Evolutionary conservation across 2,888 invertebrate species (phyloP), one percentile per base, ranked within the genome.

Genomic region (Galeopsomyia nigrocyanea): DNA sequence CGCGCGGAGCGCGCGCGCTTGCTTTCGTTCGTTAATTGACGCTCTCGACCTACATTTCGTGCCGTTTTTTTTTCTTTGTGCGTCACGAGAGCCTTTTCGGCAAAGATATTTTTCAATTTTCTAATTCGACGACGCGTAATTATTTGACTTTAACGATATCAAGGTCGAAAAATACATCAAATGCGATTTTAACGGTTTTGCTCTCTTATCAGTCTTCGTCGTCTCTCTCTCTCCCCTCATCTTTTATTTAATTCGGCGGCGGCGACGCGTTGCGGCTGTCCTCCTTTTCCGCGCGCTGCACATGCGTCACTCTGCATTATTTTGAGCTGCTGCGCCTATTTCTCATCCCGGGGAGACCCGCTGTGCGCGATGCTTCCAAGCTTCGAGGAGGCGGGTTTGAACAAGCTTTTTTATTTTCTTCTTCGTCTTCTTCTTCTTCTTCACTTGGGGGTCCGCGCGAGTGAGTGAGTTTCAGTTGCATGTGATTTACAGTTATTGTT

Each of bases 161-260:
- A 39, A 39, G 39, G 39, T 39, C 39, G 39, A 39, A 39, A 9
- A 9, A 39, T 13, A 13, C 39, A 39, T 39, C n/a, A n/a, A 39
- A 39, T 39, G 39, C 13, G 7, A 19, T 22, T 56, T 68, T 56
- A 62, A 66, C 69, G 68, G 49, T 61, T 50, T 21, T 10, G 55
- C 21, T 10, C 22, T 21, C 55, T 19, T 56, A 56, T 68, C 73
- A 55, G 56, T 47, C 47, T 22, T 10, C 14, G 31, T 7, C 16
- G 0, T 13, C 46, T 39, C 13, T 39, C 39, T 39, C 39, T 13
- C 5, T 13, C 7, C 7, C 13, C 39, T 61, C 61, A 51, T 65
- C 61, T 69, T 73, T 69, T 69, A 73, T 73, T 69, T 56, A 61
- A 73, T 73, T 61, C n/a, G 39, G 53, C 13, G n/a, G 14, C 58